Evolutionary conservation across 2,888 invertebrate genomes (phyloP).

Genomic region (Laothoe populi): DNA sequence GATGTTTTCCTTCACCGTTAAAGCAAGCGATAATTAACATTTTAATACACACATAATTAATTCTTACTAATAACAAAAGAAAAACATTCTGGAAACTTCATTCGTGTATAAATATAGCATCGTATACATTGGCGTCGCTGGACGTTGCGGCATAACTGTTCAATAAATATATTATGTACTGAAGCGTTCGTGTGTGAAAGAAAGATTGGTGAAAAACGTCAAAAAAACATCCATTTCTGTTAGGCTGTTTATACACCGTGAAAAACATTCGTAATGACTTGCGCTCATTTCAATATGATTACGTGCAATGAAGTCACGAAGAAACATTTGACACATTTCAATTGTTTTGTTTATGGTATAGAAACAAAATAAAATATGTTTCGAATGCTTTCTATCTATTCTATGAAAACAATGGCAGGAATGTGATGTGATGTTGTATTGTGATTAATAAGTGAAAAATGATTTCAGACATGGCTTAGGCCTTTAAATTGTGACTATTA

Average conservation of each 20-base stretch:
- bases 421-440: no score
- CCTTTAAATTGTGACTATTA: no score
- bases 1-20: no score
- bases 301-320: neutral
- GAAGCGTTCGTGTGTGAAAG: constrained; percentile 45
- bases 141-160: constrained; percentile 12
- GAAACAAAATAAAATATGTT: no score
- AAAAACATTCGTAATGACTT: constrained; percentile 29
- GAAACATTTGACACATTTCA: constrained; percentile 1
- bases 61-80: no score
- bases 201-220: constrained; percentile 50
- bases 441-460: no score
- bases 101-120: neutral
- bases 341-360: neutral
- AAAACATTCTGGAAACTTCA: neutral
- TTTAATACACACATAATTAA: no score
- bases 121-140: neutral
- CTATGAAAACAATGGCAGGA: no score
- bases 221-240: constrained; percentile 48
- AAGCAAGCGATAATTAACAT: no score
- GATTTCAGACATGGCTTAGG: no score
- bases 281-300: neutral
- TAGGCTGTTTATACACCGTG: constrained; percentile 45
- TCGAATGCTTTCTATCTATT: no score
- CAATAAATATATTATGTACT: constrained; percentile 15